Evolutionary conservation across 37 sponge, comb jelly and placozoan genomes (phyloP).

Genomic region (Amphimedon queenslandica): DNA sequence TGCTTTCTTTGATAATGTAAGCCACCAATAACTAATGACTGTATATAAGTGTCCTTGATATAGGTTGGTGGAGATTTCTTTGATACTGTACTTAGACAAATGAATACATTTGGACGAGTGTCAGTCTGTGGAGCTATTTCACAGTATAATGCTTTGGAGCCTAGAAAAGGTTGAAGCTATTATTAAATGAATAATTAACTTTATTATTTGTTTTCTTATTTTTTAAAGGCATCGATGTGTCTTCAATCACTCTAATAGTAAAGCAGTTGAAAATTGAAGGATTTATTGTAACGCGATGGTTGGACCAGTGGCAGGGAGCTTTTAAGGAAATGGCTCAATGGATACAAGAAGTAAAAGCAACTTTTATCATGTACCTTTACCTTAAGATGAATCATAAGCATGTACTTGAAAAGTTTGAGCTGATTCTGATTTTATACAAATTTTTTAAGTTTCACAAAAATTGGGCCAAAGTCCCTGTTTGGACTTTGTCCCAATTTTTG

Average conservation of each 20-base stretch:
- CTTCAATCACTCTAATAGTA: no score
- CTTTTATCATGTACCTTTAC: constrained; percentile 40
- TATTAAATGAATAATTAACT: not conserved
- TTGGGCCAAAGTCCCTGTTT: constrained; percentile 71
- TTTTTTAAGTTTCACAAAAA: no score
- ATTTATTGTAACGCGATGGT: constrained; percentile 50
- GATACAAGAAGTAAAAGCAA: constrained; percentile 77
- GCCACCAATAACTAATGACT: no score
- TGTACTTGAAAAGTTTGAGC: no score
- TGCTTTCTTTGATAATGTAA: constrained; percentile 90
- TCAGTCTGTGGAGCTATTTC: constrained; percentile 76
- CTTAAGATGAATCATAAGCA: constrained; percentile 69
- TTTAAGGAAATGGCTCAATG: constrained; percentile 53
- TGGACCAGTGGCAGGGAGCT: constrained; percentile 42
- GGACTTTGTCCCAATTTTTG: constrained; percentile 46
- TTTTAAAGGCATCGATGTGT: no score
- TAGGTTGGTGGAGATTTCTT: constrained; percentile 88
- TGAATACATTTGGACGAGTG: constrained; percentile 77
- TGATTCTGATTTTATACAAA: no score
- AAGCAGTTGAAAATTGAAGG: constrained; percentile 74
- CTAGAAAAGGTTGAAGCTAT: not conserved
- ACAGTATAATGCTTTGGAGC: constrained; percentile 56
- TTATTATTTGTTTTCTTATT: not conserved
- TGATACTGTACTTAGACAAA: constrained; percentile 54
- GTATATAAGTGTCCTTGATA: not conserved